Evolutionary conservation across 2,797 vertebrate species (phyloP).

Genomic region (Apogon hyalosoma): DNA sequence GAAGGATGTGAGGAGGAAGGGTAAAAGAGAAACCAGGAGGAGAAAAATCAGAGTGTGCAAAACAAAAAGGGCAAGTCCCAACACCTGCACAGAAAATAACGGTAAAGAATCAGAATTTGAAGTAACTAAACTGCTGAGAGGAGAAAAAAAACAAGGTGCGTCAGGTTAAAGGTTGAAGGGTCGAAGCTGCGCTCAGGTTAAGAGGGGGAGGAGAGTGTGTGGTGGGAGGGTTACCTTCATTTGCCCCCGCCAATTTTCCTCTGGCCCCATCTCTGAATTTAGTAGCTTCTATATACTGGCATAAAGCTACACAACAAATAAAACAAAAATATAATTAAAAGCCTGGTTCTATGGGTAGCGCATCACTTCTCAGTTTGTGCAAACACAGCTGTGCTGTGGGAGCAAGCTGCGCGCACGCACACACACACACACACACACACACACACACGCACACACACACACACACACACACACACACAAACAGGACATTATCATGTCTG

Average conservation of each 20-base stretch:
- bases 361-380: conserved; percentile 73
- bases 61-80: conserved; percentile 59
- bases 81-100: conserved; percentile 69
- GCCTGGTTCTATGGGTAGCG: conserved; percentile 63
- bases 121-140: conserved; percentile 67
- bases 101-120: conserved; percentile 54
- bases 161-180: conserved; percentile 85
- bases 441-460: conserved; percentile 20
- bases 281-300: conserved; percentile 99
- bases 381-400: conserved; percentile 32
- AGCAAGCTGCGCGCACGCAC: conserved; percentile 33
- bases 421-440: too few relatives aligned
- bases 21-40: conserved; percentile 41
- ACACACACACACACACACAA: conserved; percentile 3
- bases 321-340: conserved; percentile 91
- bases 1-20: conserved; percentile 53
- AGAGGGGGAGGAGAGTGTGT: conserved; percentile 79
- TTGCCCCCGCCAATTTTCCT: conserved; percentile 91
- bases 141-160: conserved; percentile 63
- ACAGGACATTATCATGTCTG: conserved; percentile 7
- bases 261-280: conserved; percentile 96
- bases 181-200: conserved; percentile 83
- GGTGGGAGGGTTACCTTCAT: conserved; percentile 93
- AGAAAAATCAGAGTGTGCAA: conserved; percentile 55
- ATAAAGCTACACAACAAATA: conserved; percentile 98